Base-by-base conservation (phyloP, 2,888 invertebrate genomes). In the Cenopis cana region DNA sequence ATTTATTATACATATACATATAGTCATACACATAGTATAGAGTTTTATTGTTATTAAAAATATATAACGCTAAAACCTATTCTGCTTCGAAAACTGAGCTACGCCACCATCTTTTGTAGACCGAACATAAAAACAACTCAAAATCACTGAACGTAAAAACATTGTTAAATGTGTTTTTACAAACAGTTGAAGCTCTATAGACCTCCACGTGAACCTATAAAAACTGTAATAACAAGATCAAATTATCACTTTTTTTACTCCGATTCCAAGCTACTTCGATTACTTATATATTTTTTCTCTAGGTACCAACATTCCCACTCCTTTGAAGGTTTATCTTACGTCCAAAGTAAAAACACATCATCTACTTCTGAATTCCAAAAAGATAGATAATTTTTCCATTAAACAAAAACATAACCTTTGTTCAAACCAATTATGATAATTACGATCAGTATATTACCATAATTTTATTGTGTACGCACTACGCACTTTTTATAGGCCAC, bases 361-460 rank as follows among this genome's bases (percentile, higher is more conserved):
- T 5, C 33, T 33, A 33, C 33, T 33, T 46, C 46, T 46, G n/a
- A 55, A 14, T 3, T 18, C 9, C 18, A 24, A 20, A 41, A 0
- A 41, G n/a, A 11, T 59, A 41, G 14, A 3, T 41, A 8, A 14
- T 57, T 59, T 41, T 38, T 41, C 18, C n/a, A n/a, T 56, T 8
- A 59, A 41, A n/a, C 46, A 46, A 46, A n/a, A 46, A 46, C 46
- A 46, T 3, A 46, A 14, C 41, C 41, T 41, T 41, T 29, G 24
- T 54, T 54, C 20, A 4, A 52, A 4, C 54, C 41, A 41, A 41
- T 41, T 41, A 14, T 41, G 14, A 41, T 41, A 41, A 14, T 41
- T 54, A 54, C 14, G 17, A 11, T n/a, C 17, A 29, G 5, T 56
- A 24, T 56, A 38, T 46, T 54, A 54, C 65, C 41, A 65, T 65